phyloP scores from a whole-genome alignment of 2,888 invertebrate species.

The Trissoscelio sp. region DNA sequence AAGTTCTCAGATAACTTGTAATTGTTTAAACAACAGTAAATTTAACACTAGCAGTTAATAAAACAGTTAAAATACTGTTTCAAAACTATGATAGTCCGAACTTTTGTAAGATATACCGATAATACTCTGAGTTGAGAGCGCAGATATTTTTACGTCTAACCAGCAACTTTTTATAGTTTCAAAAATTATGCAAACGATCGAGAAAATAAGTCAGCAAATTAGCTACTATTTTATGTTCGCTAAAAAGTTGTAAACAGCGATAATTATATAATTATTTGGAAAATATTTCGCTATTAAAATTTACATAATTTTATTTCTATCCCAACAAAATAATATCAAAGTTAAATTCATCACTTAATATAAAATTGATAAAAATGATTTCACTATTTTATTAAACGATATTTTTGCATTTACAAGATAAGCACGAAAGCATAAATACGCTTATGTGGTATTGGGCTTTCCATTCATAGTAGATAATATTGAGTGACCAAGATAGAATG shows the following conservation, averaged over 20 bases:
- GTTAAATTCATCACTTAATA: too few relatives aligned
- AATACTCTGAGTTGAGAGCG: conserved; percentile 26
- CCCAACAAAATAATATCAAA: too few relatives aligned
- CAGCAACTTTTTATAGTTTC: neutral
- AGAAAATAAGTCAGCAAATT: neutral
- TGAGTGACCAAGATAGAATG: conserved; percentile 43
- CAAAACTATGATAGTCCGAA: conserved; percentile 13
- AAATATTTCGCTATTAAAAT: too few relatives aligned
- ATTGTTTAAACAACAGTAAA: conserved; percentile 23
- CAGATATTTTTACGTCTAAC: neutral
- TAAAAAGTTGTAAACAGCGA: too few relatives aligned
- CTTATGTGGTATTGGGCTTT: neutral
- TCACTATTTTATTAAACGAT: neutral
- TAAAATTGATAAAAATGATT: neutral
- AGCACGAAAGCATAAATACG: neutral
- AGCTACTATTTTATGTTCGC: too few relatives aligned
- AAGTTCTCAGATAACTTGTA: conserved; percentile 9
- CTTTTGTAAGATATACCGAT: conserved; percentile 16
- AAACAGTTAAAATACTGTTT: conserved; percentile 30
- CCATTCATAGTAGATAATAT: conserved; percentile 6
- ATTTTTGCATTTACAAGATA: neutral
- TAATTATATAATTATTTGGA: too few relatives aligned
- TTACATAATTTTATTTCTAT: too few relatives aligned
- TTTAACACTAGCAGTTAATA: conserved; percentile 31
- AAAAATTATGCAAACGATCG: conserved; percentile 6